phyloP scores from a whole-genome alignment of 1,140 invertebrate genomes.

The Holotrichia oblita region DNA sequence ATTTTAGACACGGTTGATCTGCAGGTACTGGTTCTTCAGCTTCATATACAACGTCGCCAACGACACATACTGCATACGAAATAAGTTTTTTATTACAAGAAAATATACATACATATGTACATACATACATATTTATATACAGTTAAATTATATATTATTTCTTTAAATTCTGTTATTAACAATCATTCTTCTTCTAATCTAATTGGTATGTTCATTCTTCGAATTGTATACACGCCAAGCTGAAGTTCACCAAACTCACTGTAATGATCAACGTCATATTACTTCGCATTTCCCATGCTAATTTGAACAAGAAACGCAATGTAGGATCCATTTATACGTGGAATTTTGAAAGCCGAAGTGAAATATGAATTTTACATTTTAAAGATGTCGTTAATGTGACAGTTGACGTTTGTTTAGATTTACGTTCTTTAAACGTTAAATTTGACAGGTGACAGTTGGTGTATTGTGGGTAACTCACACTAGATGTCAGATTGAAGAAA shows the following conservation, averaged over 20 bases:
- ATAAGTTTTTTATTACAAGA: not conserved
- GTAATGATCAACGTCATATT: not conserved
- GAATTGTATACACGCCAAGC: not conserved
- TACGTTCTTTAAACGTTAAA: no score
- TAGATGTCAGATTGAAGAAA: no score
- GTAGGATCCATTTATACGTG: not conserved
- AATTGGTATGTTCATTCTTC: not conserved
- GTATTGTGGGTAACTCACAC: no score
- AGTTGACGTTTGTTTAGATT: no score
- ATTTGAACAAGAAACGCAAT: not conserved
- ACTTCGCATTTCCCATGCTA: slow-evolving; percentile 10
- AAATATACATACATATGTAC: no score
- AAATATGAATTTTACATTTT: not conserved
- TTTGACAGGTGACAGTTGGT: no score
- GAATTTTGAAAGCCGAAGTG: not conserved
- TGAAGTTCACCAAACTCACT: slow-evolving; percentile 1
- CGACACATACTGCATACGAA: slow-evolving; percentile 65
- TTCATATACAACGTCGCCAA: slow-evolving; percentile 70
- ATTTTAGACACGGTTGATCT: slow-evolving; percentile 69
- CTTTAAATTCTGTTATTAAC: no score
- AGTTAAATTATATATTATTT: not conserved
- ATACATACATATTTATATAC: no score
- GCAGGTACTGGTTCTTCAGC: slow-evolving; percentile 71
- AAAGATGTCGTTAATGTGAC: not conserved
- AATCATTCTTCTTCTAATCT: not conserved